Conservation (phyloP, 53 echinoderm and acorn worm genomes). For the Paracentrotus lividus region DNA sequence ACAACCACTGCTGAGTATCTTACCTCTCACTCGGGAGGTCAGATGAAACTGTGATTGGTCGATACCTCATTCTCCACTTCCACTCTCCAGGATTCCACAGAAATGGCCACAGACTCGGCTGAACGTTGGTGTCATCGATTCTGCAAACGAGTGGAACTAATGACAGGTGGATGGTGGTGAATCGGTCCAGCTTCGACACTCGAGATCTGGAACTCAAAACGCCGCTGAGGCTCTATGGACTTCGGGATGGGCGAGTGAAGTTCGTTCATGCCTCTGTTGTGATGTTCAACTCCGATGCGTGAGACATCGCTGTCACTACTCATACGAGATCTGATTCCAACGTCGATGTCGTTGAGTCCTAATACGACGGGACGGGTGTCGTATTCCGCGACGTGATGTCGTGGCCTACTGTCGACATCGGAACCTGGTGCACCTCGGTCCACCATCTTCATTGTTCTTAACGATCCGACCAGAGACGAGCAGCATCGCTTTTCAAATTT, state of each 20-base stretch:
- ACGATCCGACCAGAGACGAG: background rate
- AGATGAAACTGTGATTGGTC: conserved; percentile 10
- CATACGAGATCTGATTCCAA: conserved; percentile 41
- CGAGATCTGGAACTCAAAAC: background rate
- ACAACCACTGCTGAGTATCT: too few relatives aligned
- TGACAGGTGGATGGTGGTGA: background rate
- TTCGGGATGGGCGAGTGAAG: conserved; percentile 25
- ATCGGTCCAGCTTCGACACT: background rate
- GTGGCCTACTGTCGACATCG: background rate
- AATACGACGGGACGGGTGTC: background rate
- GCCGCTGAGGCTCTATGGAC: conserved; percentile 53
- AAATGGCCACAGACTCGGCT: background rate
- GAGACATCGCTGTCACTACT: conserved; percentile 55
- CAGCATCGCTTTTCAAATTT: background rate
- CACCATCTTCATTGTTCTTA: background rate
- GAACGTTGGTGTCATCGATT: conserved; percentile 2
- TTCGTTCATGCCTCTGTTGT: conserved; percentile 63
- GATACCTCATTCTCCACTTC: background rate
- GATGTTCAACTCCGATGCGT: conserved; percentile 54
- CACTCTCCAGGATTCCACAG: conserved; percentile 3
- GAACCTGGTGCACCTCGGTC: background rate
- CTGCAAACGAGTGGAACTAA: background rate
- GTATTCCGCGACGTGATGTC: too few relatives aligned
- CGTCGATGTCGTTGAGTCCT: conserved; percentile 34
- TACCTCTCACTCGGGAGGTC: conserved; percentile 32